These are phyloP conservation scores for Meloe dianella DNA, from an alignment of 2,888 invertebrate species.

Conservation along the genomic window DNA sequence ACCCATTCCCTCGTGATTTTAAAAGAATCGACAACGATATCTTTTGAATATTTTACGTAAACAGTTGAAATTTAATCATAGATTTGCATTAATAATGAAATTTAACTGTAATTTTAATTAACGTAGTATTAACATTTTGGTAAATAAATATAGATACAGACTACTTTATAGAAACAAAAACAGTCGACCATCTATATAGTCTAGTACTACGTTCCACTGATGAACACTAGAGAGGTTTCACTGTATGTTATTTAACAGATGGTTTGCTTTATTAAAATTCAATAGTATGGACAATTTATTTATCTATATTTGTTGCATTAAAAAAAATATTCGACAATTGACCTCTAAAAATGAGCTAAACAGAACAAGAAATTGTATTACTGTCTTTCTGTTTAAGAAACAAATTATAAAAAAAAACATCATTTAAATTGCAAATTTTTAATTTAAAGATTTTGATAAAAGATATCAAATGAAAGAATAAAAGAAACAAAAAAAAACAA, in stretches of 20 bases:
- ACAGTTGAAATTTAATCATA: slow-evolving; percentile 1
- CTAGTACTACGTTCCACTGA: neutral
- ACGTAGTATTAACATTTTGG: neutral
- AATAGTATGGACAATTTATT: neutral
- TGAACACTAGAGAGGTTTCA: slow-evolving; percentile 1
- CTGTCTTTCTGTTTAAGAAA: neutral
- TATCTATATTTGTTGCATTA: neutral
- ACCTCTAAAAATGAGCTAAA: neutral
- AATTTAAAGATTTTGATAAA: neutral
- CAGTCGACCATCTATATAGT: neutral
- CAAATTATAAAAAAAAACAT: neutral
- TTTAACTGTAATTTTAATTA: neutral
- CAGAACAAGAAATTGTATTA: neutral
- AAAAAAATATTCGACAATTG: neutral
- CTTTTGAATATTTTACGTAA: too few relatives aligned
- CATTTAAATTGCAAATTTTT: neutral
- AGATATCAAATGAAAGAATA: neutral
- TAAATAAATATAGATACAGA: neutral
- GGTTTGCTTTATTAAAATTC: neutral
- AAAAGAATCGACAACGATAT: too few relatives aligned
- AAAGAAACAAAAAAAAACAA: neutral
- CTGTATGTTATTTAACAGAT: neutral
- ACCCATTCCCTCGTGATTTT: too few relatives aligned
- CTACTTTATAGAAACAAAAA: neutral
- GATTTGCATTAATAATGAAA: slow-evolving; percentile 1